phyloP scores from a whole-genome alignment of 1,140 invertebrate genomes.

The honey bee (Apis mellifera) region Amel_HAv3.1 CM009938.2:1935001-1935500 shows the following conservation, averaged over 20 bases:
- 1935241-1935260: slow-evolving; percentile 89
- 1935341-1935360: slow-evolving; percentile 87
- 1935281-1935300: slow-evolving; percentile 84
- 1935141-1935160: slow-evolving; percentile 90
- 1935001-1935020: slow-evolving; percentile 88
- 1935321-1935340: slow-evolving; percentile 86
- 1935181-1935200: slow-evolving; percentile 88
- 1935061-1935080: slow-evolving; percentile 87
- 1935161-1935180: slow-evolving; percentile 90
- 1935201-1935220: slow-evolving; percentile 63
- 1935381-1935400: slow-evolving; percentile 84
- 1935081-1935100: slow-evolving; percentile 93
- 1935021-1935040: slow-evolving; percentile 88
- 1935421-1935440: not conserved
- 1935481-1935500: slow-evolving; percentile 70
- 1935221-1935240: slow-evolving; percentile 77
- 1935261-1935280: slow-evolving; percentile 94
- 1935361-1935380: slow-evolving; percentile 86
- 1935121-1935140: slow-evolving; percentile 86
- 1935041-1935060: slow-evolving; percentile 86
- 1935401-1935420: not conserved
- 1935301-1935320: slow-evolving; percentile 86
- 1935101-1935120: slow-evolving; percentile 94
- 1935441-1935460: slow-evolving; percentile 57
- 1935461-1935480: slow-evolving; percentile 74